Conservation (phyloP, 1,140 invertebrate species). For the Tetramorium parvispinum region DNA sequence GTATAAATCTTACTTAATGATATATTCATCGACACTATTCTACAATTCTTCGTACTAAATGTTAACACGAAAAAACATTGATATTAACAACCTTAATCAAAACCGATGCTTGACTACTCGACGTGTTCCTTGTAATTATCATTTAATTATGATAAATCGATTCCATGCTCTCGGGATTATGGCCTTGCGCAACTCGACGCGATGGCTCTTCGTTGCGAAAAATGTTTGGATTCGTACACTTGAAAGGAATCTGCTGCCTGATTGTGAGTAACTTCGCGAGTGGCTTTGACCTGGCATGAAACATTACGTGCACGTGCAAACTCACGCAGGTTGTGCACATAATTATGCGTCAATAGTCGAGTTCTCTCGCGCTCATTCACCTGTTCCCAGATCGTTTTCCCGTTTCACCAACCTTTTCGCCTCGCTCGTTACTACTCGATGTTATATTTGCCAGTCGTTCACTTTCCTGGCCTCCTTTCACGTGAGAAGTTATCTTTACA, state of each 20-base stretch:
- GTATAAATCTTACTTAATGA: neutral
- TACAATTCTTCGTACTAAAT: neutral
- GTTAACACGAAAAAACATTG: neutral
- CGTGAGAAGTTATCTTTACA: conserved; percentile 20
- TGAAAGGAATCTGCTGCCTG: neutral
- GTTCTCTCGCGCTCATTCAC: conserved; percentile 54
- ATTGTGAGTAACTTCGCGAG: neutral
- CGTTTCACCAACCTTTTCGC: neutral
- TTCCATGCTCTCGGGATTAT: neutral
- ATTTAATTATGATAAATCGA: conserved; percentile 27
- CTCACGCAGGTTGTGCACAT: conserved; percentile 43
- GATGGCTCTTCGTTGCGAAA: neutral
- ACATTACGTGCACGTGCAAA: conserved; percentile 20
- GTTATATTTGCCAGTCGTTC: conserved; percentile 43
- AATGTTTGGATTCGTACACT: neutral
- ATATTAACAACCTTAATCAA: neutral
- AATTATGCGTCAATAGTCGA: conserved; percentile 49
- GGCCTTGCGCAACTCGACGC: neutral
- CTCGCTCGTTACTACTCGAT: conserved; percentile 11
- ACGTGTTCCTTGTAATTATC: neutral
- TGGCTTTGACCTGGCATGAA: conserved; percentile 1
- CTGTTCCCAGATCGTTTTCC: conserved; percentile 44
- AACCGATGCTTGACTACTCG: neutral
- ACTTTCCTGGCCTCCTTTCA: conserved; percentile 48
- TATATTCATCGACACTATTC: neutral